Conservation (phyloP, 53 echinoderm and acorn worm species). For the Stichopus horrens region DNA sequence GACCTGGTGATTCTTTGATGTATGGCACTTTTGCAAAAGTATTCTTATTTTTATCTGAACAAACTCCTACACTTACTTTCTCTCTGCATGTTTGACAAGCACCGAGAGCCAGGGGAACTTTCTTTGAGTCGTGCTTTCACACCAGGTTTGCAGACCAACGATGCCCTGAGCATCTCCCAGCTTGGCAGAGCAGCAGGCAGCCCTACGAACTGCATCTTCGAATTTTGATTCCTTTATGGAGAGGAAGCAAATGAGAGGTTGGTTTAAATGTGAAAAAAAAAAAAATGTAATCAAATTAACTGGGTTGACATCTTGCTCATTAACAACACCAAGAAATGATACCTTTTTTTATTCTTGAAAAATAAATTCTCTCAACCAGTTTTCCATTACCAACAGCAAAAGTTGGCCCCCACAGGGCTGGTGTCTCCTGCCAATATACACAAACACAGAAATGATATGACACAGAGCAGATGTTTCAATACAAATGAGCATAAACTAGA, state of each 20-base stretch:
- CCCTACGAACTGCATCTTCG: slow-evolving; percentile 78
- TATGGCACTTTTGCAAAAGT: too few species aligned
- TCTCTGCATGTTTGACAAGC: slow-evolving; percentile 68
- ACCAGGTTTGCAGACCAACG: slow-evolving; percentile 74
- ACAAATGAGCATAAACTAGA: too few species aligned
- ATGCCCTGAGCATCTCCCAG: slow-evolving; percentile 75
- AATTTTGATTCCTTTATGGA: slow-evolving; percentile 64
- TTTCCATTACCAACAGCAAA: too few species aligned
- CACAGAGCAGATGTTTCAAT: too few species aligned
- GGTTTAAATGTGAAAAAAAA: not conserved
- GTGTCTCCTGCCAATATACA: too few species aligned
- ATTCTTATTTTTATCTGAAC: too few species aligned
- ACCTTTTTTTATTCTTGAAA: too few species aligned
- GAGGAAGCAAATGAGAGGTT: not conserved
- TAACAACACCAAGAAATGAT: not conserved
- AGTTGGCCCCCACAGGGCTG: too few species aligned
- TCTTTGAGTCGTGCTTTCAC: slow-evolving; percentile 64
- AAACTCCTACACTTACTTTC: slow-evolving; percentile 57
- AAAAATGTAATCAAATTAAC: not conserved
- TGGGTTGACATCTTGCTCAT: not conserved
- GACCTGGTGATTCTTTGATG: too few species aligned
- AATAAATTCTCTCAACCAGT: too few species aligned
- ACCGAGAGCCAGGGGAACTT: slow-evolving; percentile 74
- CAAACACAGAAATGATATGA: too few species aligned
- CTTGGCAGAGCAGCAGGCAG: slow-evolving; percentile 61